Base-by-base conservation (phyloP, 1,140 invertebrate genomes). In the Carposina sasakii region DNA sequence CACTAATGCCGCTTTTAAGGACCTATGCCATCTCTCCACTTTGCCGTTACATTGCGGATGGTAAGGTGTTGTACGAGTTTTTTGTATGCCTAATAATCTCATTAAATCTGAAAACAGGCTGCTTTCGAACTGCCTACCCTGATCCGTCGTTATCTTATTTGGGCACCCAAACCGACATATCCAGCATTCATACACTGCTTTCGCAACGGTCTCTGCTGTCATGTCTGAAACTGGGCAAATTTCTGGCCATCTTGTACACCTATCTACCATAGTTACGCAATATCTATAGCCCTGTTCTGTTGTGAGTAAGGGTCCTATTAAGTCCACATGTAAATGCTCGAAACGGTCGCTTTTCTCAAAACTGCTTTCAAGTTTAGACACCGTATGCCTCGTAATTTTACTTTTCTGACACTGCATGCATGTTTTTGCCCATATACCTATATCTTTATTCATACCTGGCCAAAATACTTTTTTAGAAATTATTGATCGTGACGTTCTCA, bases 91-190 rank as follows among this genome's bases (percentile, higher is more conserved):
- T 5, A 5, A 26, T 5, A 26, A 12, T 6, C 12, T 26, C 24
- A 26, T 26, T 12, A 26, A 12, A n/a, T n/a, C n/a, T n/a, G n/a
- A 31, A 20, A 69, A 75, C 0, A 75, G 22, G 42, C 34, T 33
- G 6, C 20, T 28, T 19, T 46, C 42, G 17, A 57, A 64, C 46
- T 61, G 54, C n/a, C 45, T 19, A 13, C 62, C 66, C 42, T 66
- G 67, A 33, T 86, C 76, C 0, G 63, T 63, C 9, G 62, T 74
- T 15, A 77, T 60, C 23, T 20, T 46, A 0, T 39, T 8, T 0
- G 71, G 67, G 1, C 49, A 20, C 0, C 78, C 81, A 47, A 60
- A 86, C n/a, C 71, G 53, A 0, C 54, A 26, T 15, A 85, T 64
- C 68, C 74, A 82, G 2, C 33, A 40, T 16, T 37, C 34, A 17